Base-by-base conservation (phyloP, 1,140 invertebrate species). In the Venustaconcha ellipsiformis region DNA sequence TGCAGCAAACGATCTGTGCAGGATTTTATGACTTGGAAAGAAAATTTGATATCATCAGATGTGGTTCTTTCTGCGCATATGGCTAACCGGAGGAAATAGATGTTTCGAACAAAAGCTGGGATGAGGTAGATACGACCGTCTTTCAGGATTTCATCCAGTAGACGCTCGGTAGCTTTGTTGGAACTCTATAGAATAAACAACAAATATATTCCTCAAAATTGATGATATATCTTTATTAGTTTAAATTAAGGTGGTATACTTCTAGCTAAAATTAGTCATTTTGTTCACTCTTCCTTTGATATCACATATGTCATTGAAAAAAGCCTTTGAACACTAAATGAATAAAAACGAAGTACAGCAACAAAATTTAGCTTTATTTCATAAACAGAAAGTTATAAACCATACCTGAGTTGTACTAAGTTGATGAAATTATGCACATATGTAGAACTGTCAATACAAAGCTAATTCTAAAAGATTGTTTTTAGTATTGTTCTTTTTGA, bases 61-160 rank as follows among this genome's bases (percentile, higher is more conserved):
- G 76, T 82, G n/a, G 82, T 82, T 23, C 80, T 67, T 60, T 85
- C 79, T 1, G 83, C 78, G 59, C 78, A 80, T 12, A 85, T 69
- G 18, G 83, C 83, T 23, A 85, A 55, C 15, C 83, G 79, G 26
- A 84, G 76, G 65, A 81, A 82, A 68, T 84, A 84, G 26, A 79
- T 30, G 57, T 80, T 63, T 57, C 78, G 68, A 26, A 67, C 73
- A 17, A 82, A 73, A 23, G 81, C 80, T 30, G 83, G 83, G 26
- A 84, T 81, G 58, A 84, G 55, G 59, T 82, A 82, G 15, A 84
- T 79, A n/a, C 77, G 70, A 11, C 78, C 78, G 59, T 81, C 74
- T 17, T 74, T 73, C 37, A 82, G 48, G 20, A 82, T 79, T 71
- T 83, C 78, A 37, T 78, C 72, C 13, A 82, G 75, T 4, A 83